phyloP scores from a whole-genome alignment of 1,140 invertebrate species.

The Lepidotrigona ventralis region DNA sequence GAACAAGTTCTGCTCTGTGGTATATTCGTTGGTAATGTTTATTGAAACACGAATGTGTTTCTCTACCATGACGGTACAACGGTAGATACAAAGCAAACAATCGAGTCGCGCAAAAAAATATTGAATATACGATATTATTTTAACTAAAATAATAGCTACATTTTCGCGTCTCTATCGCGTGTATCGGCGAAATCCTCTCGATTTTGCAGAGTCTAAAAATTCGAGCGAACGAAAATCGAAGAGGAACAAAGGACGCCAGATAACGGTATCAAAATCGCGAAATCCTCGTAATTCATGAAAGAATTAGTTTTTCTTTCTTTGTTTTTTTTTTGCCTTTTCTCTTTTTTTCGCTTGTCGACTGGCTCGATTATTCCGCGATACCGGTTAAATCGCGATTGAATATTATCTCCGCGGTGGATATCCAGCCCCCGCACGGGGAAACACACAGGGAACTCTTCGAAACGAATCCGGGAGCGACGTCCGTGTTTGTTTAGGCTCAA shows the following conservation, averaged over 20 bases:
- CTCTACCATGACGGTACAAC: no score
- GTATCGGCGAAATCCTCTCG: neutral
- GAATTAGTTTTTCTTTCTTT: neutral
- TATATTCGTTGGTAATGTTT: no score
- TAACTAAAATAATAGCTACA: neutral
- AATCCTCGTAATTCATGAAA: neutral
- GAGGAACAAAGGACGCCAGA: neutral
- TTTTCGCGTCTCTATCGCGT: neutral
- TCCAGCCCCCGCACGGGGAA: neutral
- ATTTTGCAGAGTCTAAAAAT: neutral
- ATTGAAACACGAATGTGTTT: no score
- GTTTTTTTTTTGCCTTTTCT: no score
- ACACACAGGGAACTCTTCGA: neutral
- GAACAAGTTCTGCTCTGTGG: no score
- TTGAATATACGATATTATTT: neutral
- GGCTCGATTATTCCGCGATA: neutral
- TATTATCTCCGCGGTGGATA: neutral
- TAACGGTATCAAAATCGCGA: neutral
- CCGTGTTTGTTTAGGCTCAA: conserved; percentile 52
- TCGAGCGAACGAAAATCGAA: neutral
- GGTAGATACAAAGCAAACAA: no score
- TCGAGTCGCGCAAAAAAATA: neutral
- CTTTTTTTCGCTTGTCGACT: neutral
- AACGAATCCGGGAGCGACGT: neutral
- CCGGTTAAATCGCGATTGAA: neutral